Evolutionary conservation across 2,888 invertebrate species (phyloP), one percentile per base, ranked within the genome.

Genomic region (Dasypolia templi): DNA sequence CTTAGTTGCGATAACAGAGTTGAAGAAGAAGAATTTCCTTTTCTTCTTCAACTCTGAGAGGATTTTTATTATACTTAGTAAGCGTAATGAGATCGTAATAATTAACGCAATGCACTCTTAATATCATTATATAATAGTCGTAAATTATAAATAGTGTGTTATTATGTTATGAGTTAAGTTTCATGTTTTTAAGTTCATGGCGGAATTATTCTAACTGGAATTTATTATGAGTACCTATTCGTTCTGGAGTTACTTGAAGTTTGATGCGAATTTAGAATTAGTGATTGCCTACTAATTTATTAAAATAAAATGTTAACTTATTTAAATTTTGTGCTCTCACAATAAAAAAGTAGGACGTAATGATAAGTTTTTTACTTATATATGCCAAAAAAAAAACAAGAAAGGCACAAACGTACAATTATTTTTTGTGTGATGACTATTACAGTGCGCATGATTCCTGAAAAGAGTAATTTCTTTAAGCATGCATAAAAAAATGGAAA

Each of bases 11-110:
- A 72, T 82, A 67, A 70, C n/a, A 4, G n/a, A 62, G 22, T 81
- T 12, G 53, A 56, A 71, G 82, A 77, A 80, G n/a, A n/a, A n/a
- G n/a, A 72, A 64, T 68, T 82, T 72, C 67, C 77, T 77, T 67
- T 39, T 32, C 59, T 64, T n/a, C n/a, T n/a, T n/a, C n/a, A n/a
- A n/a, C 55, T 72, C 56, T 29, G n/a, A 61, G 19, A 61, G 59
- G 59, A 72, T 72, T 62, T 61, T 65, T 46, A 69, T 53, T 59
- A 51, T 49, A 59, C 22, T 32, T 64, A 32, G 0, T 39, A 39
- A 9, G 58, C 53, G n/a, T 39, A 26, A 14, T 55, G 44, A 72
- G 49, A 70, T 76, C 44, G 44, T 67, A 64, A 77, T 64, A 55
- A 66, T 58, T 49, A 51, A 59, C 32, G 14, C 61, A 51, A 64